A percentile compares a stretch with the other conserved stretches of the same genome.
phyloP scores from a whole-genome alignment of 2,113 vertebrate species.

The Vombatus ursinus region DNA sequence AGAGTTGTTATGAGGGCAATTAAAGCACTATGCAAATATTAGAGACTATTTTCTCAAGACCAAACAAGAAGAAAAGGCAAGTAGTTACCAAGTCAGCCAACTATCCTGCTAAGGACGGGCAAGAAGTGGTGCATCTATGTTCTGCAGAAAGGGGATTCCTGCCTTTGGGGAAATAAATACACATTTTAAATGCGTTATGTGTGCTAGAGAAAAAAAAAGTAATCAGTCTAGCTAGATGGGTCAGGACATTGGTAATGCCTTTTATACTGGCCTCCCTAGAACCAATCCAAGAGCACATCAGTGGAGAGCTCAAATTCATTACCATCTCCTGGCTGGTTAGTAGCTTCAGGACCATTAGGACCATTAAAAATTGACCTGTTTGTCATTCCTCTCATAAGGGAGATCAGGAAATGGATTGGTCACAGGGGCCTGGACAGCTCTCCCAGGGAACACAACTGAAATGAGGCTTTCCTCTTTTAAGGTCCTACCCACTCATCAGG shows the following conservation, averaged over 20 bases:
- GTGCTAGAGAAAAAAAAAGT: neutral
- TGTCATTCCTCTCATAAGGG: neutral
- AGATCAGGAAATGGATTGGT: neutral
- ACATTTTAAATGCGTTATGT: neutral
- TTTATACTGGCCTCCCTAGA: neutral
- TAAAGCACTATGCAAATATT: neutral
- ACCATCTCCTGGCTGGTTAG: neutral
- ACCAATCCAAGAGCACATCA: neutral
- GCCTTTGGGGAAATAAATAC: neutral
- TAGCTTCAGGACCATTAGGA: neutral
- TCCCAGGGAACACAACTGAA: neutral
- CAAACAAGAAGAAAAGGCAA: neutral
- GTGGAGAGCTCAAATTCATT: neutral
- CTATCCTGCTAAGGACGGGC: neutral
- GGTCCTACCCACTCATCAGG: neutral
- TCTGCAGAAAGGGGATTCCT: neutral
- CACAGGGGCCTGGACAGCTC: neutral
- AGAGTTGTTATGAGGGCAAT: neutral
- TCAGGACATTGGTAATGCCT: neutral
- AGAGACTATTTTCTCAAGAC: neutral
- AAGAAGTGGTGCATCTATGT: neutral
- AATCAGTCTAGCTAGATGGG: neutral
- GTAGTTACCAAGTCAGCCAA: neutral
- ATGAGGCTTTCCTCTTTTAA: neutral
- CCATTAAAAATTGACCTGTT: neutral